Conservation (phyloP, 2,888 invertebrate species). For the Apocheima hispidaria region DNA sequence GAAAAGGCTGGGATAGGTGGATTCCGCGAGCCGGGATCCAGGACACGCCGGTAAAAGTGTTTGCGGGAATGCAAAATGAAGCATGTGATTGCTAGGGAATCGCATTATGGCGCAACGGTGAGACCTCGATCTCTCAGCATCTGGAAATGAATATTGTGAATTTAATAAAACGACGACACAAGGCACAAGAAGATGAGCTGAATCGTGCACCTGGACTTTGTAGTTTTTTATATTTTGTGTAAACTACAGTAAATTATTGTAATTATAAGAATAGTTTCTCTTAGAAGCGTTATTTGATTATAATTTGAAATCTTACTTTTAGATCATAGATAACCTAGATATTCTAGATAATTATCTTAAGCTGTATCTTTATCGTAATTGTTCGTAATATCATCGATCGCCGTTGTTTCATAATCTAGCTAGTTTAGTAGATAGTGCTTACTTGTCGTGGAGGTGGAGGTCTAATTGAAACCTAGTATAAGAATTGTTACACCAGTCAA, state of each 20-base stretch:
- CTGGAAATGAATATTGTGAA: constrained; percentile 55
- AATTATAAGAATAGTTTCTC: no score
- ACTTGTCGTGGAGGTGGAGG: no score
- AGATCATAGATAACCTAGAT: no score
- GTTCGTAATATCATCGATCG: no score
- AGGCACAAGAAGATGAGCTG: constrained; percentile 8
- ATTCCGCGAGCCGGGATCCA: constrained; percentile 49
- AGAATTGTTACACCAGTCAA: no score
- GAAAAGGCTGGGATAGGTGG: constrained; percentile 38
- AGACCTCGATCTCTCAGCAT: constrained; percentile 44
- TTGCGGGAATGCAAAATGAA: constrained; percentile 81
- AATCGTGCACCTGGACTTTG: background rate
- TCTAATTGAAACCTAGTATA: no score
- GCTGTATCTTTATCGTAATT: no score
- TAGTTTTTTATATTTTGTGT: background rate
- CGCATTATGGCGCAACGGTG: constrained; percentile 67
- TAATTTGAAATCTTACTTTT: no score
- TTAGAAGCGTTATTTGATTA: background rate
- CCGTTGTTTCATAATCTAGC: no score
- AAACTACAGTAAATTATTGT: background rate
- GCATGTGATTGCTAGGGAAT: constrained; percentile 80
- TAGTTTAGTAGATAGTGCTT: no score
- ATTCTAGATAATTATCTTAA: no score
- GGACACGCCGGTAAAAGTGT: constrained; percentile 68
- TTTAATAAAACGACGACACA: constrained; percentile 36